Conservation (phyloP, 2,888 invertebrate genomes). For the Tyria jacobaeae region DNA sequence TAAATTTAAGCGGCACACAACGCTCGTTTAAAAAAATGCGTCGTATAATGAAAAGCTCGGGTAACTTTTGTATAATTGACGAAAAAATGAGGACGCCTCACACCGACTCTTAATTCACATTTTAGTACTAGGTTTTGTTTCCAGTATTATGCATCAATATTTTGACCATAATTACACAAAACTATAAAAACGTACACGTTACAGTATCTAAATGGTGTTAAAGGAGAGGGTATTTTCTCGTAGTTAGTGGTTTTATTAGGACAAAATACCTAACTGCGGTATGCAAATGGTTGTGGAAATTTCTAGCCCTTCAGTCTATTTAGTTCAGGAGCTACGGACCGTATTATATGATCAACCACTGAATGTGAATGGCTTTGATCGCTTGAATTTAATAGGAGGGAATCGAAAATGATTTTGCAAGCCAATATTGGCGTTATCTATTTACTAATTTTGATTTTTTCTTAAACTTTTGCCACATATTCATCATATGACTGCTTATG, state of each 20-base stretch:
- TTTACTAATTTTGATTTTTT: background rate
- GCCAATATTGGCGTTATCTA: background rate
- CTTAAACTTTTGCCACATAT: no score
- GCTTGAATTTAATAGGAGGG: conserved; percentile 13
- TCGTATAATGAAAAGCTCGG: conserved; percentile 28
- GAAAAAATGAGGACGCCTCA: conserved; percentile 41
- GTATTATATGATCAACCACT: conserved; percentile 31
- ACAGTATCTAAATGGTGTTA: conserved; percentile 51
- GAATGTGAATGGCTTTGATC: conserved; percentile 31
- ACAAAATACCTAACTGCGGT: conserved; percentile 55
- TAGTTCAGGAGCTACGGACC: conserved; percentile 19
- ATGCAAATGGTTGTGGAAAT: conserved; percentile 34
- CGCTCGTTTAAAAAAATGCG: conserved; percentile 15
- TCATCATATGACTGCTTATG: no score
- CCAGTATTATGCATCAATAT: conserved; percentile 53
- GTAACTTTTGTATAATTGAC: conserved; percentile 51
- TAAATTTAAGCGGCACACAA: background rate
- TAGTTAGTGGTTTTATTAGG: conserved; percentile 66
- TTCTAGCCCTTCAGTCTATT: conserved; percentile 34
- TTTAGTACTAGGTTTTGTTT: conserved; percentile 53
- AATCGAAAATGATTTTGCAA: conserved; percentile 11
- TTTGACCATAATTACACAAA: conserved; percentile 56
- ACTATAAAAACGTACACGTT: conserved; percentile 51
- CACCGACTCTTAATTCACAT: conserved; percentile 57
- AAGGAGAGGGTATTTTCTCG: conserved; percentile 58